Conservation (phyloP, 2,113 vertebrate species). For the Pteropus alecto region DNA sequence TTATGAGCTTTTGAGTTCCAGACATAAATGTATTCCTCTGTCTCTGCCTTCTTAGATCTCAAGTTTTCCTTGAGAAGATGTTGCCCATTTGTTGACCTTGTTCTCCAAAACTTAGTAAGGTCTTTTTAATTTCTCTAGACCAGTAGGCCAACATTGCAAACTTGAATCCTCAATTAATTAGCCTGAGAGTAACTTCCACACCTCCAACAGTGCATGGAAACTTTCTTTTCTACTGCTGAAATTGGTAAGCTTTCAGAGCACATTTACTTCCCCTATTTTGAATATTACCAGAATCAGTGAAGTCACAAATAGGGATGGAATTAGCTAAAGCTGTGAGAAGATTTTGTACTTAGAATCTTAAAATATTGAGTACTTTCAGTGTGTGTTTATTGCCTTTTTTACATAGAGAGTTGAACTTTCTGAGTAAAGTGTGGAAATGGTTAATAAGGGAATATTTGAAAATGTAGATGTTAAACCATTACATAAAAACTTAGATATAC, state of each 20-base stretch:
- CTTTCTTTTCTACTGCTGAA: not conserved
- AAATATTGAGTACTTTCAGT: not conserved
- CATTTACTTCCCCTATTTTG: not conserved
- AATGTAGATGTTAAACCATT: not conserved
- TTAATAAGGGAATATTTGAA: not conserved
- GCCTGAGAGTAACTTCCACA: not conserved
- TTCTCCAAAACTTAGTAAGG: not conserved
- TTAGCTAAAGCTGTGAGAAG: not conserved
- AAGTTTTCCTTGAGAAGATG: not conserved
- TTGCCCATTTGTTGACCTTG: not conserved
- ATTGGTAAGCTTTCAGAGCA: not conserved
- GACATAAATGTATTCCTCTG: not conserved
- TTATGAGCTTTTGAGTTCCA: not conserved
- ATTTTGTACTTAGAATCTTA: not conserved
- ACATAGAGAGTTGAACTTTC: not conserved
- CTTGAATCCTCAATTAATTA: not conserved
- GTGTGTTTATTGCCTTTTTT: not conserved
- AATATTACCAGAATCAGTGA: not conserved
- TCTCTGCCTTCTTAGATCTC: not conserved
- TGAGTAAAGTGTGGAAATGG: fast-evolving
- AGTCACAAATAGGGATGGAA: not conserved
- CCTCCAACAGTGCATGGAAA: not conserved
- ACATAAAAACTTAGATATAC: not conserved
- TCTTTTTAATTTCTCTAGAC: not conserved
- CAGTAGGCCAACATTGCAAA: not conserved